Percentiles rank a stretch among this genome's conserved stretches.
These are phyloP conservation scores for Umimayanthus chanpuru DNA, from an alignment of 92 coral and sea anemone genomes.

Conservation along the genomic window DNA sequence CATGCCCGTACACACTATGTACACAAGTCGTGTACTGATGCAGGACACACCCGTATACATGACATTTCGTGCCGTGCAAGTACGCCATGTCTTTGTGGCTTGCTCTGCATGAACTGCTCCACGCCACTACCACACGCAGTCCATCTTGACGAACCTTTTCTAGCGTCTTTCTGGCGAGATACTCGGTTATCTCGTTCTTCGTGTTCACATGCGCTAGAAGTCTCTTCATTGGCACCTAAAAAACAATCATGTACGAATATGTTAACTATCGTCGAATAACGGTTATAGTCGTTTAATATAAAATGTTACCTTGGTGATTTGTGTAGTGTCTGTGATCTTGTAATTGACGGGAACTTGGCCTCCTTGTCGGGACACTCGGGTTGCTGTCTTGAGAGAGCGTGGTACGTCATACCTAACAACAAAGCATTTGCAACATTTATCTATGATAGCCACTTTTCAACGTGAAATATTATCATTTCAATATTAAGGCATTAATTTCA, in stretches of 20 bases:
- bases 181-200: conserved; percentile 59
- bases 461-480: background rate
- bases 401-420: conserved; percentile 65
- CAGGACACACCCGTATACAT: too few species aligned
- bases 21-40: too few species aligned
- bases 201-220: conserved; percentile 56
- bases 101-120: conserved; percentile 37
- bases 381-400: conserved; percentile 53
- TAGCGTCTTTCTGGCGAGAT: conserved; percentile 57
- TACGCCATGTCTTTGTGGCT: conserved; percentile 20
- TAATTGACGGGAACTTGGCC: conserved; percentile 45
- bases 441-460: too few species aligned
- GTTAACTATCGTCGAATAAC: conserved; percentile 46
- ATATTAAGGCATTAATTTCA: too few species aligned
- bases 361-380: conserved; percentile 42
- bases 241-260: too few species aligned
- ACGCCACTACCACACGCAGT: conserved; percentile 48
- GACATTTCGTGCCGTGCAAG: too few species aligned
- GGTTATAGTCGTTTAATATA: too few species aligned
- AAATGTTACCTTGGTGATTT: conserved; percentile 50
- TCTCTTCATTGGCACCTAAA: conserved; percentile 59
- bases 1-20: too few species aligned
- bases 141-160: conserved; percentile 35
- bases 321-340: conserved; percentile 55
- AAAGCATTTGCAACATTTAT: too few species aligned